phyloP scores from a whole-genome alignment of 2,888 invertebrate species.

The Patella depressa region DNA sequence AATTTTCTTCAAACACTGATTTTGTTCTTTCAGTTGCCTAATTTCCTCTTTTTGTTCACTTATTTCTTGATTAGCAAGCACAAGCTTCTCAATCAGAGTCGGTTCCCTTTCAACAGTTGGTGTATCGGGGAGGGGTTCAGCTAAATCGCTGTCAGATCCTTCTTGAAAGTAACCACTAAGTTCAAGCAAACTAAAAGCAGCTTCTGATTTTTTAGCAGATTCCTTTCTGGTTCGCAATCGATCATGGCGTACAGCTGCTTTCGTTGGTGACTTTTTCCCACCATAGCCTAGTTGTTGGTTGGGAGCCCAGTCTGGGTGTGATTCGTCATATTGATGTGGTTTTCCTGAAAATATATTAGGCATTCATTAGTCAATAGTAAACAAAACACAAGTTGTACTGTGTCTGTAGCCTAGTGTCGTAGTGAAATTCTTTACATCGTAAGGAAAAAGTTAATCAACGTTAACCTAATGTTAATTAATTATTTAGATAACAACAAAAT shows the following conservation, averaged over 20 bases:
- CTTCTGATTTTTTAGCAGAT: not conserved
- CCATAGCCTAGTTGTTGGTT: constrained; percentile 1
- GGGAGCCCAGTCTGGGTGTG: constrained; percentile 11
- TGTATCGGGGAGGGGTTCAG: not conserved
- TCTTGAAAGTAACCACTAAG: not conserved
- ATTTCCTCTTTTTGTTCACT: not conserved
- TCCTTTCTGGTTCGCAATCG: constrained; percentile 9
- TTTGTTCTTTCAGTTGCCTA: not conserved
- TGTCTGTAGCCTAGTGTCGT: too few relatives aligned
- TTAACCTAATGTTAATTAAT: too few relatives aligned
- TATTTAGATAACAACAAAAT: too few relatives aligned
- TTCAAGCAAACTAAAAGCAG: not conserved
- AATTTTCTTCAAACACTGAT: not conserved
- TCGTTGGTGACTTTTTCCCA: not conserved
- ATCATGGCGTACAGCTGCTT: not conserved
- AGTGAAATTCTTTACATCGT: too few relatives aligned
- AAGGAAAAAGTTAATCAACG: too few relatives aligned
- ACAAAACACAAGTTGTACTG: not conserved
- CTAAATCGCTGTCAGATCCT: not conserved
- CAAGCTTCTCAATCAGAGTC: not conserved
- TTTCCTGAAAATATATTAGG: constrained; percentile 10
- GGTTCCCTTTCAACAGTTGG: not conserved
- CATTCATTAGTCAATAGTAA: not conserved
- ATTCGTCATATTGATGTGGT: constrained; percentile 8
- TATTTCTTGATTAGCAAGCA: not conserved